Evolutionary conservation across 2,797 vertebrate species (phyloP).

Genomic region (Enteromius afrohamiltoni): DNA sequence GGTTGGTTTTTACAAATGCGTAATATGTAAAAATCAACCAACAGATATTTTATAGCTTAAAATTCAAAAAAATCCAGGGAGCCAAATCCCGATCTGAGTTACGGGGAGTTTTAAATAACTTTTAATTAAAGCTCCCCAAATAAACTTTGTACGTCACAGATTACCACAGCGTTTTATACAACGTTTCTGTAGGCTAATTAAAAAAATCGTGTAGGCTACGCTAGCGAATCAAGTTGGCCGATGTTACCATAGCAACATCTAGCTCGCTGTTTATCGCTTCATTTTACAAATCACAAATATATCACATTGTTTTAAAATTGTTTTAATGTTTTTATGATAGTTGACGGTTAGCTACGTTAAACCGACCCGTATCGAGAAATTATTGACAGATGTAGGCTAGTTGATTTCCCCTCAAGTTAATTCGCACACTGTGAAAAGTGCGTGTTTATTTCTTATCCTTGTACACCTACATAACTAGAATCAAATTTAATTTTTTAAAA

Average conservation of each 20-base stretch:
- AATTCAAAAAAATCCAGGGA: background rate
- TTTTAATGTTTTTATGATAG: background rate
- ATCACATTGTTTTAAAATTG: background rate
- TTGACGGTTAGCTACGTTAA: background rate
- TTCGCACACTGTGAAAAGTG: background rate
- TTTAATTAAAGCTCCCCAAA: background rate
- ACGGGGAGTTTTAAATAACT: background rate
- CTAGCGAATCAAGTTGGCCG: background rate
- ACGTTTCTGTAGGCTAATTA: background rate
- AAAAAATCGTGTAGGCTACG: too few relatives aligned
- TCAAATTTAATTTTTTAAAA: constrained; percentile 40
- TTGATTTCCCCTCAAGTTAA: background rate
- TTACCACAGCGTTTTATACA: background rate
- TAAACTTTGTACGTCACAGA: background rate
- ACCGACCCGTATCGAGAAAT: background rate
- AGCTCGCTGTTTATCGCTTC: background rate
- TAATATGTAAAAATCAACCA: background rate
- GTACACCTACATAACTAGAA: background rate
- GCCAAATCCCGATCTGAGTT: background rate
- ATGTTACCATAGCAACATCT: constrained; percentile 5
- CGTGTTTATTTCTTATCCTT: background rate
- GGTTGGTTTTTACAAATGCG: background rate
- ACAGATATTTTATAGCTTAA: background rate
- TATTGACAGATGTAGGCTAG: background rate
- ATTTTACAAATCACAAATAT: background rate